Evolutionary conservation across 1,140 invertebrate species (phyloP).

Genomic region (Hormaphis cornu): DNA sequence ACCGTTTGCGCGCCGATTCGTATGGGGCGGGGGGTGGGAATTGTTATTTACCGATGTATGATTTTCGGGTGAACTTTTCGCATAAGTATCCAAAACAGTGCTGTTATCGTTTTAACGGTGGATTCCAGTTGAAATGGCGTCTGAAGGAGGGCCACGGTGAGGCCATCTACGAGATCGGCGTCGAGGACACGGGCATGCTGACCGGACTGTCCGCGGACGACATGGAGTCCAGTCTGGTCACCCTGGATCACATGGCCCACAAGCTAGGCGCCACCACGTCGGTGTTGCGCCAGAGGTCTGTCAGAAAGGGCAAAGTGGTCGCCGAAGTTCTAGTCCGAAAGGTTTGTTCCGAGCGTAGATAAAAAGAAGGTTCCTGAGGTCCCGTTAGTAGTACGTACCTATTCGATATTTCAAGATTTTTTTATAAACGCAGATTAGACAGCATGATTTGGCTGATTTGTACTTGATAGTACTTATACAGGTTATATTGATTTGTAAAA

Average conservation of each 20-base stretch:
- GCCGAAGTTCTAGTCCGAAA: constrained; percentile 86
- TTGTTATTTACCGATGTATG: not conserved
- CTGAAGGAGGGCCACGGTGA: constrained; percentile 80
- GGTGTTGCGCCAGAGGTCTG: constrained; percentile 53
- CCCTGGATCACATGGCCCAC: constrained; percentile 73
- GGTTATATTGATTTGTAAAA: too few relatives aligned
- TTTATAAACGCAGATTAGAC: too few relatives aligned
- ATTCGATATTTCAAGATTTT: too few relatives aligned
- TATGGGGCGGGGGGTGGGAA: not conserved
- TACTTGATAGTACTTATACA: too few relatives aligned
- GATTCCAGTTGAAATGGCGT: constrained; percentile 70
- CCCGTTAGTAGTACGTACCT: too few relatives aligned
- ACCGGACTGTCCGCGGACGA: constrained; percentile 69
- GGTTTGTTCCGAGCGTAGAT: constrained; percentile 46
- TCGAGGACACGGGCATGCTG: constrained; percentile 82
- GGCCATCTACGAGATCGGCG: constrained; percentile 93
- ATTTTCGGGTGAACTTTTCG: not conserved
- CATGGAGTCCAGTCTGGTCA: constrained; percentile 70
- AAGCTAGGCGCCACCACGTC: constrained; percentile 71
- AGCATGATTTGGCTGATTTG: too few relatives aligned
- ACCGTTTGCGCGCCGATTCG: not conserved
- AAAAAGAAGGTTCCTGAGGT: too few relatives aligned
- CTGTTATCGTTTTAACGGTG: not conserved
- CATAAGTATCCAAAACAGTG: not conserved
- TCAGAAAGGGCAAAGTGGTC: constrained; percentile 49